Base-by-base conservation (phyloP, 2,888 invertebrate genomes). In the Smittia aterrima region DNA sequence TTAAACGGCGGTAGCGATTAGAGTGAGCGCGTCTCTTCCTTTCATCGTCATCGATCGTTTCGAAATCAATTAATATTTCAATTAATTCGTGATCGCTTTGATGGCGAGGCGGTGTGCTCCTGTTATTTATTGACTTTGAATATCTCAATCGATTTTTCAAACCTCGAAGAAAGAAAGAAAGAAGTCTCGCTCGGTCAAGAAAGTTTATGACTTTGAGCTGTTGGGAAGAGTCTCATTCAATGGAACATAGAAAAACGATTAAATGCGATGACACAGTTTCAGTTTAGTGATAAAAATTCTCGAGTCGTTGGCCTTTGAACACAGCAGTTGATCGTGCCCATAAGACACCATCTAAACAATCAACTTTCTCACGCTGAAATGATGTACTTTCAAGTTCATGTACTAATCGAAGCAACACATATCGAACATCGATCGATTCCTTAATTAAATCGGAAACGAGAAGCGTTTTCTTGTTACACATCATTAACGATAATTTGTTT, bases 11-110 rank as follows among this genome's bases (percentile, higher is more conserved):
- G 25, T 64, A 25, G 64, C 27, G 64, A 64, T 64, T 64, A 64
- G 25, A n/a, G 4, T 9, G 32, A 32, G 47, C 11, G 58, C 58
- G 22, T 18, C 13, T 47, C 58, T 20, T 58, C 58, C 13, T 64
- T 64, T 64, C 16, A n/a, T 64, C 20, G 9, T 9, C 64, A 27
- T n/a, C 27, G 20, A 27, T 27, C 7, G 27, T 13, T 64, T 64
- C 64, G 24, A 54, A 72, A 72, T 72, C 62, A 72, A 72, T 72
- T 72, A 72, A 72, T 72, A 72, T 72, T 72, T 72, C 72, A 72
- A 72, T 72, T 72, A 72, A 72, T 72, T 38, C 11, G 71, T 72
- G 32, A 72, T 58, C 58, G 54, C 72, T 72, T 72, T 70, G 70
- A 53, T 70, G 70, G n/a, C 22, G 3, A 27, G 7, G 32, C 66